phyloP scores from a whole-genome alignment of 2,888 invertebrate species.

The Homarus gammarus region DNA sequence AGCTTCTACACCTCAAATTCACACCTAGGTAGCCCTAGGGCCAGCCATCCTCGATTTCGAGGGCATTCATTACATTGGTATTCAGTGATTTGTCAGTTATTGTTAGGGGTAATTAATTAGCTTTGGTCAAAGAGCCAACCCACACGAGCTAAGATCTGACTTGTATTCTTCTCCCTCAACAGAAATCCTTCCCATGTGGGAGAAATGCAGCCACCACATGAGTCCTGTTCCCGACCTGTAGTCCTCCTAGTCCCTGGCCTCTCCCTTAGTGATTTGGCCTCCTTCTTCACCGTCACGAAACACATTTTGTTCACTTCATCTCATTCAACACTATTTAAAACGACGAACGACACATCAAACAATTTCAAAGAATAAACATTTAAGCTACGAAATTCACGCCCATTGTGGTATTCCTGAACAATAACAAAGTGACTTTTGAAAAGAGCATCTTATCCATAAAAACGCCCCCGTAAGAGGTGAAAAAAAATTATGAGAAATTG shows the following conservation, averaged over 20 bases:
- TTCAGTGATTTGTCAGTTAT: too few species aligned
- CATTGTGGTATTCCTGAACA: background rate
- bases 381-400: background rate
- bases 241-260: background rate
- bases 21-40: too few species aligned
- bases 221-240: background rate
- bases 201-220: background rate
- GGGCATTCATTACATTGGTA: too few species aligned
- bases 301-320: background rate
- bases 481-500: too few species aligned
- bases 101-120: too few species aligned
- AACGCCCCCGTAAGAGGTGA: too few species aligned
- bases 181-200: background rate
- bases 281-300: background rate
- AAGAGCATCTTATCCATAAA: too few species aligned
- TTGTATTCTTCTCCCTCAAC: too few species aligned
- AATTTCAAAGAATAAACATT: background rate
- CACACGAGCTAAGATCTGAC: too few species aligned
- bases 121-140: too few species aligned
- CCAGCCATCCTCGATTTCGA: too few species aligned
- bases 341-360: background rate
- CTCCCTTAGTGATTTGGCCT: background rate
- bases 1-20: too few species aligned
- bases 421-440: background rate
- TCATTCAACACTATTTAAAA: background rate